Base-by-base conservation (phyloP, 2,113 vertebrate species). In the Agapornis roseicollis region DNA sequence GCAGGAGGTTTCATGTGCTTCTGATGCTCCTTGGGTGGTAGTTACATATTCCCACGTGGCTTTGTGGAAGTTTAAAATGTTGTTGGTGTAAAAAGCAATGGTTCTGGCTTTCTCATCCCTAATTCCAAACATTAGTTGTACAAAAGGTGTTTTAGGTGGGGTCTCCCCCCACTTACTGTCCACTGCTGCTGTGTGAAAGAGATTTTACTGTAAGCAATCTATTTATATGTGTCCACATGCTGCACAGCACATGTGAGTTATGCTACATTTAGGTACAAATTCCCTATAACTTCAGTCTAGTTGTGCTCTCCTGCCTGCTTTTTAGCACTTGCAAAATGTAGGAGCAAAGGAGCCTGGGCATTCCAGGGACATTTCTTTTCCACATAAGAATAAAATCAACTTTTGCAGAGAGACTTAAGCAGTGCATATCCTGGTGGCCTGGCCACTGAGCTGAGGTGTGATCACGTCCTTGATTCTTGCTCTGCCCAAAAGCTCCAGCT, bases 1-100 rank as follows among this genome's bases (percentile, higher is more conserved):
- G 12, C 47, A 19, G 78, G 52, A 47, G 22, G 9, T 47, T 71
- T 49, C 24, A 2, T n/a, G 28, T 71, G 86, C 37, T 71, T 55
- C 42, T 90, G 35, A 7, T 70, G 6, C 17, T 85, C 39, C 3
- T 44, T 61, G 23, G 44, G 22, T 56, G 1, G 1, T 28, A 58
- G 31, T 17, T 70, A 12, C 2, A 0, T 18, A 8, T 65, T 70
- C 77, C 46, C 3, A 1, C 2, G 0, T 35, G 19, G 6, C 9
- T 85, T 58, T 37, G 18, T 1, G 0, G 58, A 71, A 73, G 8
- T 86, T 68, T 20, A 68, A 77, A 42, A 17, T 77, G 4, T 27
- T 6, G 1, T 3, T 41, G 3, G 9, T 42, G 23, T 72, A 2
- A 65, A 88, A 82, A 63, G 28, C 56, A 64, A 9, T 11, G 10